Base-by-base conservation (phyloP, 2,797 vertebrate species). In the Cyclopterus lumpus region DNA sequence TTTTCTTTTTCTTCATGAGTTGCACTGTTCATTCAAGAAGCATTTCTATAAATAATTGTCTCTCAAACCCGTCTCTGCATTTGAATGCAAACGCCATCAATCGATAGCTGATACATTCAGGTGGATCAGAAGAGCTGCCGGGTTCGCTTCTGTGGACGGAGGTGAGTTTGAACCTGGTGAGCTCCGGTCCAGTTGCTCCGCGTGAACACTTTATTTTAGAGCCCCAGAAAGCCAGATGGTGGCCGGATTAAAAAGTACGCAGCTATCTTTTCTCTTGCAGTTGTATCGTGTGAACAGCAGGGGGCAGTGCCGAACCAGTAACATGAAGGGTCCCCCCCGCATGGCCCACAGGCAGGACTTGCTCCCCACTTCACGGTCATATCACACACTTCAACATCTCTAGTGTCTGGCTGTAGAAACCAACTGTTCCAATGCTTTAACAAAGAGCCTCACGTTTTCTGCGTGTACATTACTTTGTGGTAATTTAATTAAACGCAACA, bases 11-110 rank as follows among this genome's bases (percentile, higher is more conserved):
- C 26, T 61, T 73, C 44, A 28, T 0, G 2, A 51, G 72, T 87
- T 86, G 4, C 7, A 60, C 34, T 86, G 85, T 91, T 90, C 75
- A 36, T 53, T 74, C 2, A 38, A 61, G 22, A 82, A 78, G 22
- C 14, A 24, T 86, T 86, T 75, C 30, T 24, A 79, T 87, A 83
- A 87, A 87, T 58, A 68, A 58, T 24, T 77, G 4, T 22, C 20
- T 57, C 51, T 58, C n/a, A 75, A 36, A 38, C 38, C 9, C 4
- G 40, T 58, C 22, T 79, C 36, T 68, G 57, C 51, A 24, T 68
- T 79, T 82, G 10, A 62, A 28, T 67, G 30, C n/a, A 48, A n/a
- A 11, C 58, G 6, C 1, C 9, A 6, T 53, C 0, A 3, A 8
- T 54, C 0, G 3, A 8, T 54, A 24, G 63, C 32, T 46, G 28